phyloP scores from a whole-genome alignment of 2,113 vertebrate species.

The Mobula birostris region DNA sequence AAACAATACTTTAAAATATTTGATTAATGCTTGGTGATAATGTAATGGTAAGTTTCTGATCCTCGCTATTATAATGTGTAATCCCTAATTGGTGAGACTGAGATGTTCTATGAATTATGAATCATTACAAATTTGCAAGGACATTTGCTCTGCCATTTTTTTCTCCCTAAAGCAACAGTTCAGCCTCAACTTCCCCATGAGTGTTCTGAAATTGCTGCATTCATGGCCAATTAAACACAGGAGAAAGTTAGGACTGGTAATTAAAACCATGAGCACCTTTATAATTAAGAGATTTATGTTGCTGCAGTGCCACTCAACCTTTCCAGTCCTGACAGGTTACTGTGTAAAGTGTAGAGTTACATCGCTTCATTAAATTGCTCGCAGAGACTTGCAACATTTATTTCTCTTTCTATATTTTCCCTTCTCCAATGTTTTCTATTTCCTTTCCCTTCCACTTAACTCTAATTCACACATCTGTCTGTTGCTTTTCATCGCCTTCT shows the following conservation, averaged over 20 bases:
- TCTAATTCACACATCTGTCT: not conserved
- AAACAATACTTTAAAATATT: not conserved
- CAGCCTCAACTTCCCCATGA: not conserved
- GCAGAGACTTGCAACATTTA: not conserved
- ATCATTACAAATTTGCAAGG: not conserved
- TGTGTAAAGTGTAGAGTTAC: no score
- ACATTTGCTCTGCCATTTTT: not conserved
- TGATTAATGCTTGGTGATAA: not conserved
- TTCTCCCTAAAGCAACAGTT: not conserved
- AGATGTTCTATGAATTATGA: not conserved
- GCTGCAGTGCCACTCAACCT: not conserved
- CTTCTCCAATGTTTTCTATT: not conserved
- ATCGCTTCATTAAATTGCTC: not conserved
- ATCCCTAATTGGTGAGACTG: not conserved
- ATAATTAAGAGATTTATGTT: not conserved
- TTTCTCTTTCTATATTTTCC: not conserved
- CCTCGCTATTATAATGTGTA: not conserved
- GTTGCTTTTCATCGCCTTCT: not conserved
- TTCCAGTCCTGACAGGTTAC: not conserved
- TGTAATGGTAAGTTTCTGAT: not conserved
- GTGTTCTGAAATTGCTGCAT: not conserved
- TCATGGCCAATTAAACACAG: no score
- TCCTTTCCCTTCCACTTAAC: not conserved
- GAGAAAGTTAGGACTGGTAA: not conserved
- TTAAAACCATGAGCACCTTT: not conserved